These are phyloP conservation scores for Trinectes maculatus DNA, from an alignment of 2,113 vertebrate genomes.

Conservation along the genomic window DNA sequence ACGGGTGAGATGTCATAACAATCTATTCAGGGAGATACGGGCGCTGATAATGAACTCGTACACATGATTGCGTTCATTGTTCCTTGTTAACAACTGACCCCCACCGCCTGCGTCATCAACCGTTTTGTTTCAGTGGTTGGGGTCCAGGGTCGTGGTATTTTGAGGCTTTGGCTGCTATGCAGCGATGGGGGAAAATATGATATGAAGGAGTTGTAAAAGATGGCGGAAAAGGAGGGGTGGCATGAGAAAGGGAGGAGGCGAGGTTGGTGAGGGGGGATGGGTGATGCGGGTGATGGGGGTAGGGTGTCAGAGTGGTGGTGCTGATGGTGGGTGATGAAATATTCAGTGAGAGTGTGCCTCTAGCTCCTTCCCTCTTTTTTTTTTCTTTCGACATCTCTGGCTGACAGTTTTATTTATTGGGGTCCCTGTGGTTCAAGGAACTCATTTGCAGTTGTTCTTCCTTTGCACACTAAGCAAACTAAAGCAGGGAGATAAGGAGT, in stretches of 20 bases:
- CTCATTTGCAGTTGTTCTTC: constrained; percentile 84
- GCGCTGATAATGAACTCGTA: constrained; percentile 16
- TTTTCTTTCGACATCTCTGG: constrained; percentile 73
- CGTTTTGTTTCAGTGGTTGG: constrained; percentile 55
- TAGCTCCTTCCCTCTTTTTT: constrained; percentile 64
- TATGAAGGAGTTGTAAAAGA: constrained; percentile 57
- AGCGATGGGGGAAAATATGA: constrained; percentile 69
- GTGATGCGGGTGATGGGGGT: constrained; percentile 68
- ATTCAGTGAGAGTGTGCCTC: constrained; percentile 83
- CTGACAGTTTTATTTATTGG: constrained; percentile 84
- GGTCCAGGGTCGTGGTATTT: constrained; percentile 61
- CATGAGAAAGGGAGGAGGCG: constrained; percentile 49
- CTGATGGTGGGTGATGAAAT: constrained; percentile 82
- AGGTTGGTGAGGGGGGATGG: constrained; percentile 58
- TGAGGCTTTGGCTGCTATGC: constrained; percentile 72
- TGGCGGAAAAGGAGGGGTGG: constrained; percentile 37
- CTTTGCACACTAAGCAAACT: constrained; percentile 77
- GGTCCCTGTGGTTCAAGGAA: constrained; percentile 85
- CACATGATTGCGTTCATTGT: constrained; percentile 2
- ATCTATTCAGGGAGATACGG: constrained; percentile 4
- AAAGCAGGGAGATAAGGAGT: constrained; percentile 71
- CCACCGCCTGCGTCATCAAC: constrained; percentile 12
- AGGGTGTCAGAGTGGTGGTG: constrained; percentile 70
- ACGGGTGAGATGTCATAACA: not conserved
- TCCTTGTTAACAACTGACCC: constrained; percentile 36